Conservation (phyloP, 2,888 invertebrate genomes). For the Limnephilus rhombicus region DNA sequence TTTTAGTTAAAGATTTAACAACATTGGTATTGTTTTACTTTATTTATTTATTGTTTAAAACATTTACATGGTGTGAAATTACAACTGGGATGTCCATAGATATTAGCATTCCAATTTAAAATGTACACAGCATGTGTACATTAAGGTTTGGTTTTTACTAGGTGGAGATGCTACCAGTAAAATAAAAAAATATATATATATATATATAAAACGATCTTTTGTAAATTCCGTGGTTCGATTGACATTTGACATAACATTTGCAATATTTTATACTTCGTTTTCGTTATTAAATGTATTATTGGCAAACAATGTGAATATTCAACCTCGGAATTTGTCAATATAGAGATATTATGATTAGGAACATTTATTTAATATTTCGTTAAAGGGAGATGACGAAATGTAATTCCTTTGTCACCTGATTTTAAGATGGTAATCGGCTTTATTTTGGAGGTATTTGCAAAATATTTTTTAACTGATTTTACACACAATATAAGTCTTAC, state of each 20-base stretch:
- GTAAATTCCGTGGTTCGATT: not conserved
- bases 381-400: not conserved
- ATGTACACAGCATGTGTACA: too few relatives aligned
- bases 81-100: too few relatives aligned
- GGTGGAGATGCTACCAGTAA: too few relatives aligned
- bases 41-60: too few relatives aligned
- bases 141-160: too few relatives aligned
- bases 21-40: not conserved
- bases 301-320: not conserved
- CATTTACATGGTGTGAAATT: too few relatives aligned
- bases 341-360: not conserved
- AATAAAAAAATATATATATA: too few relatives aligned
- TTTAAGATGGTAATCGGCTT: not conserved
- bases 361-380: not conserved
- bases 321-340: not conserved
- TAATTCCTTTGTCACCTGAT: not conserved
- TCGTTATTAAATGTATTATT: not conserved
- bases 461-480: not conserved
- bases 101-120: too few relatives aligned
- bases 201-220: not conserved
- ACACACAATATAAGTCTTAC: not conserved
- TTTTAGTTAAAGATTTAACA: not conserved
- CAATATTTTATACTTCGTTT: not conserved
- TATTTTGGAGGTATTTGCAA: not conserved
- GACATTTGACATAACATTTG: not conserved